Conservation (phyloP, 2,888 invertebrate genomes). For the Ophion ventricosus region DNA sequence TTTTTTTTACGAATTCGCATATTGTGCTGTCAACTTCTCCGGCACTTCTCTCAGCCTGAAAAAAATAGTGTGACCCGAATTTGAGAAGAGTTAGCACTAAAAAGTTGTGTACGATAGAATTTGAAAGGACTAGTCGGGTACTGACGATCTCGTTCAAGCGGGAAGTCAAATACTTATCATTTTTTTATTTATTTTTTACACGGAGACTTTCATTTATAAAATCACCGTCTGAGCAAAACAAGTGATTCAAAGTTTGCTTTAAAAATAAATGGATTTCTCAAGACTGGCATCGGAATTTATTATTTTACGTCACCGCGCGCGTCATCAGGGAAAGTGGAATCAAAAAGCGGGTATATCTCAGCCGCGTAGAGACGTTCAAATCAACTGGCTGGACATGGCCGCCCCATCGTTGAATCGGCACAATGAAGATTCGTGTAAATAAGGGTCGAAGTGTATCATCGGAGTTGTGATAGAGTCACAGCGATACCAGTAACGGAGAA, state of each 20-base stretch:
- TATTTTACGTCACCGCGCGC: not conserved
- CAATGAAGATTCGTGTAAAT: constrained; percentile 52
- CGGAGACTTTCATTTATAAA: too few species aligned
- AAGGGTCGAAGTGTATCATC: constrained; percentile 50
- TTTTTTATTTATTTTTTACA: not conserved
- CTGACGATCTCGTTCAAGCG: too few species aligned
- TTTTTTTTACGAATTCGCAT: too few species aligned
- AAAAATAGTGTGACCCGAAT: too few species aligned
- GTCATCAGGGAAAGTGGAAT: not conserved
- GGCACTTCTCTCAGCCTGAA: too few species aligned
- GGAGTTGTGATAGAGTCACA: constrained; percentile 38
- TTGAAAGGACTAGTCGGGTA: too few species aligned
- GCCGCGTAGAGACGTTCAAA: not conserved
- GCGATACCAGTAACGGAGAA: constrained; percentile 54
- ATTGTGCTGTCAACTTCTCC: too few species aligned
- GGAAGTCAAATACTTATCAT: too few species aligned
- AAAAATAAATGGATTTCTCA: not conserved
- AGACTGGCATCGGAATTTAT: not conserved
- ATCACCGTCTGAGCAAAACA: not conserved
- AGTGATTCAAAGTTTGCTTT: not conserved
- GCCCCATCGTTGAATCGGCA: constrained; percentile 30
- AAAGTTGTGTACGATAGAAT: too few species aligned
- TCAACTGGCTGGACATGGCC: not conserved
- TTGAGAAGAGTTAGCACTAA: too few species aligned
- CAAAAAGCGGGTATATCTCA: not conserved